Evolutionary conservation across 2,797 vertebrate genomes (phyloP), one percentile per base, ranked within the genome.

Genomic region (Luscinia luscinia): DNA sequence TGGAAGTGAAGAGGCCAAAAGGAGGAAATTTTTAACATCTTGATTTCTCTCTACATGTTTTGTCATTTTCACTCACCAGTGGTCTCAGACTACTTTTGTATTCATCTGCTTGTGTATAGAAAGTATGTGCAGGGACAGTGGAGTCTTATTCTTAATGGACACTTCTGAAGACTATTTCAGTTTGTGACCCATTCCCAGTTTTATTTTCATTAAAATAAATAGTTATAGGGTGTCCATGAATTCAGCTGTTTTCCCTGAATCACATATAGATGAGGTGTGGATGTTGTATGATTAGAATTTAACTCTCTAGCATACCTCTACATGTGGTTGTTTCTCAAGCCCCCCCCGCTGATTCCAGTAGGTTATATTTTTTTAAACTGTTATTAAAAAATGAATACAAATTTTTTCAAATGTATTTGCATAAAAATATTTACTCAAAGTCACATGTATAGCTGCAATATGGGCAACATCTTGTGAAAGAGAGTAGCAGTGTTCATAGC

Each of bases 361-460:
- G 1, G 2, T 41, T 46, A 21, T 52, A 41, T 21, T 28, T 51
- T 49, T 51, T 28, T 28, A 2, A 68, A 15, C 4, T 7, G 1
- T 19, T 69, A 36, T 27, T 54, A 34, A 21, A 87, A 77, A 80
- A 62, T 23, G 1, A 80, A 45, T 6, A 38, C 1, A 43, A 32
- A 6, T 15, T 66, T 38, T 87, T 62, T 18, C 9, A 79, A 57
- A 72, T 12, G 1, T 21, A 34, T 68, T 81, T 75, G 3, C 9
- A 12, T 40, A 70, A 67, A 84, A 9, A 34, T 14, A 41, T 12
- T 30, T 51, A 55, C 20, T 51, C 9, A 79, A 84, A 77, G 57
- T 52, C 11, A 49, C 0, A 0, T 20, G 3, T 15, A 32, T 34
- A 54, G 18, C 30, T 63, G 7, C 13, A 69, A 24, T 77, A 70